Percentiles rank a stretch among this genome's conserved stretches.
Evolutionary conservation across 2,113 vertebrate genomes (phyloP).

Genomic region (Leuciscus idus): DNA sequence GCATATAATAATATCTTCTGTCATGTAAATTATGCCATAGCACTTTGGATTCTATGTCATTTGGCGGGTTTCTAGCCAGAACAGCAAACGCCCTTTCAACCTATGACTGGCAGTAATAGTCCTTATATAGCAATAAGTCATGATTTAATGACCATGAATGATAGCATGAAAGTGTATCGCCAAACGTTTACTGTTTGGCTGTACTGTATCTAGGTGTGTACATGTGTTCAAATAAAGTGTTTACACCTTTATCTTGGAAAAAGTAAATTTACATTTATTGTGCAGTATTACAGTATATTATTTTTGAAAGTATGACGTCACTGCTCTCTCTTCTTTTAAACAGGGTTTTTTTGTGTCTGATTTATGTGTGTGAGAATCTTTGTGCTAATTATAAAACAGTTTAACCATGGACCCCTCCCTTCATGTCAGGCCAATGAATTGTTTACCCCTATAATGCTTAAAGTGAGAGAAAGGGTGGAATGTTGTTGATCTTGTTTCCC

Average conservation of each 20-base stretch:
- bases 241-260: constrained; percentile 14
- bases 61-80: neutral
- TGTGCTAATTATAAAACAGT: constrained; percentile 7
- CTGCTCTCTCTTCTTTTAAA: neutral
- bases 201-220: constrained; percentile 13
- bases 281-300: neutral
- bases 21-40: neutral
- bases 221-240: neutral
- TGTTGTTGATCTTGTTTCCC: constrained; percentile 51
- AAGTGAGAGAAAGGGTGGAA: constrained; percentile 45
- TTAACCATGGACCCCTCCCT: constrained; percentile 44
- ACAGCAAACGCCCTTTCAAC: constrained; percentile 24
- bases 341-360: neutral
- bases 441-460: constrained; percentile 50
- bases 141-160: constrained; percentile 13
- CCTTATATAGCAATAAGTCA: constrained; percentile 30
- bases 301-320: neutral
- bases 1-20: constrained; percentile 4
- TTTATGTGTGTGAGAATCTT: constrained; percentile 1
- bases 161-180: neutral
- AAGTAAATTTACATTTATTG: neutral
- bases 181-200: neutral
- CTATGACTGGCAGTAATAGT: neutral
- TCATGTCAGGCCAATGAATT: constrained; percentile 1
- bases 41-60: constrained; percentile 16